Evolutionary conservation across 2,113 vertebrate genomes (phyloP).

Genomic region (Brachyistius frenatus): DNA sequence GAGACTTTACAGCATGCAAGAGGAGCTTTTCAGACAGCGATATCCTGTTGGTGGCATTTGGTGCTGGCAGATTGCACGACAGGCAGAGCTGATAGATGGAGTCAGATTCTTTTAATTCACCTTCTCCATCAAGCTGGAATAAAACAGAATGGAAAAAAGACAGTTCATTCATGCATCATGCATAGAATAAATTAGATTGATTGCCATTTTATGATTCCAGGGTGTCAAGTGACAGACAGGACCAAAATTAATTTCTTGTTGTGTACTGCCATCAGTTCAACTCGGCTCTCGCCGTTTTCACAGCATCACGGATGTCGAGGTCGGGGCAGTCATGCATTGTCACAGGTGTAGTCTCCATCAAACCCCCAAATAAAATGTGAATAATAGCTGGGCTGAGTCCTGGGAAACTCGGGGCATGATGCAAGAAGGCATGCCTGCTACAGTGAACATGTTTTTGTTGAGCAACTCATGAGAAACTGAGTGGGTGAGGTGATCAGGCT

Average conservation of each 20-base stretch:
- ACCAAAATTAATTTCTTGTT: not conserved
- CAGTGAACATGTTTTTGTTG: slow-evolving; percentile 50
- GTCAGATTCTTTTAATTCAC: slow-evolving; percentile 40
- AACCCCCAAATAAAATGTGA: slow-evolving; percentile 60
- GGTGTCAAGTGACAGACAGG: slow-evolving; percentile 1
- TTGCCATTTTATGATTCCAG: not conserved
- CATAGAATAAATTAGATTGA: not conserved
- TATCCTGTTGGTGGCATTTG: slow-evolving; percentile 60
- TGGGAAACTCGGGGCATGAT: slow-evolving; percentile 48
- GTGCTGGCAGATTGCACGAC: slow-evolving; percentile 49
- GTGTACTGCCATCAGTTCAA: not conserved
- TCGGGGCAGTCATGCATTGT: slow-evolving; percentile 54
- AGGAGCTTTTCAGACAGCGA: slow-evolving; percentile 59
- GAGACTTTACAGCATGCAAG: slow-evolving; percentile 55
- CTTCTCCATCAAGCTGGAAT: slow-evolving; percentile 49
- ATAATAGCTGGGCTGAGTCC: slow-evolving; percentile 61
- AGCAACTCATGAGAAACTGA: slow-evolving; percentile 55
- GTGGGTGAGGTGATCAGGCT: slow-evolving; percentile 66
- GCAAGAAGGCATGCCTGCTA: slow-evolving; percentile 64
- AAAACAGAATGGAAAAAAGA: slow-evolving; percentile 1
- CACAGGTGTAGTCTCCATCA: slow-evolving; percentile 38
- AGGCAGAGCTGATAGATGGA: slow-evolving; percentile 53
- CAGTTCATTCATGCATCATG: not conserved
- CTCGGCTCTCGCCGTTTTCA: slow-evolving; percentile 41
- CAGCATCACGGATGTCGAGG: slow-evolving; percentile 52